Evolutionary conservation across 1,140 invertebrate species (phyloP).

Genomic region (Scylla paramamosain): DNA sequence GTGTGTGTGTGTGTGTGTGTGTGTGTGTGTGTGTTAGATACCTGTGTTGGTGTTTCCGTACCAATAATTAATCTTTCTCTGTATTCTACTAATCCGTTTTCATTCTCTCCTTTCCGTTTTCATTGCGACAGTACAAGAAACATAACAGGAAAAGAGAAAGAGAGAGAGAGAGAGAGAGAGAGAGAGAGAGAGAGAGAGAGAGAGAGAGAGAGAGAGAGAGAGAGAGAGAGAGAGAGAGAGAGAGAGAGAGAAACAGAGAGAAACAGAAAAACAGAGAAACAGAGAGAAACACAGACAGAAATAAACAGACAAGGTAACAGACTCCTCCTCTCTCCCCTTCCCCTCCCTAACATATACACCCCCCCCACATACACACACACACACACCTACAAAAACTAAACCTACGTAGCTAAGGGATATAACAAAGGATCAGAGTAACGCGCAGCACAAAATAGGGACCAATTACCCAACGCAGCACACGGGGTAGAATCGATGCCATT

Average conservation of each 20-base stretch:
- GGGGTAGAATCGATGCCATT: too few species aligned
- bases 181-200: too few species aligned
- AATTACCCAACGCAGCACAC: not conserved
- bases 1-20: slow-evolving; percentile 24
- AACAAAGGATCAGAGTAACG: not conserved
- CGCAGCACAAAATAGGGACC: not conserved
- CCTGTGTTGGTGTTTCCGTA: too few species aligned
- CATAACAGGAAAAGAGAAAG: not conserved
- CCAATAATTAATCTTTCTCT: not conserved
- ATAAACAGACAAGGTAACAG: too few species aligned
- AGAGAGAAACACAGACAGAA: too few species aligned
- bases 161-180: not conserved
- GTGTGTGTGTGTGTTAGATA: too few species aligned
- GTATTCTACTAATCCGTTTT: not conserved
- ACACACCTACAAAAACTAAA: not conserved
- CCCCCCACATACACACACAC: not conserved
- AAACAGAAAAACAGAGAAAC: too few species aligned
- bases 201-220: too few species aligned
- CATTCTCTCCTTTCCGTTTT: not conserved
- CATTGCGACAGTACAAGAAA: not conserved
- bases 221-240: too few species aligned
- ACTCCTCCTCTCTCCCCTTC: too few species aligned
- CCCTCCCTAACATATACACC: too few species aligned
- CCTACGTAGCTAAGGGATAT: not conserved
- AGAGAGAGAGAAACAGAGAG: too few species aligned